Conservation (phyloP, 2,888 invertebrate genomes). For the Acanthoscelides obtectus region DNA sequence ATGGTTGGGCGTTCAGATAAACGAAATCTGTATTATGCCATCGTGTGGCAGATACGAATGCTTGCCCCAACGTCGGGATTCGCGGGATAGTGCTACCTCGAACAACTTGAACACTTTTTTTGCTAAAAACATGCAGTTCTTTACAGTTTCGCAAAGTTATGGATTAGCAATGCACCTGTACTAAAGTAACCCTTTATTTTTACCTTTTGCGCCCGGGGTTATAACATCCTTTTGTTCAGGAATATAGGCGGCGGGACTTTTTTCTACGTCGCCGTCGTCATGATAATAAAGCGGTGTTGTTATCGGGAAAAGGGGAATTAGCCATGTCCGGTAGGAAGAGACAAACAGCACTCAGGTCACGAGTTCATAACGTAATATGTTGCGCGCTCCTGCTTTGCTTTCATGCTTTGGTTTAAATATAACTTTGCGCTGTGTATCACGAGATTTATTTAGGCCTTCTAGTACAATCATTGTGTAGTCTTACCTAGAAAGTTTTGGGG, state of each 20-base stretch:
- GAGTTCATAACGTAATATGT: conserved; percentile 25
- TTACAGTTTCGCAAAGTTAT: too few species aligned
- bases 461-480: too few species aligned
- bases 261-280: neutral
- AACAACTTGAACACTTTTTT: too few species aligned
- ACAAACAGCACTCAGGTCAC: conserved; percentile 30
- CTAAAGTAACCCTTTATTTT: neutral
- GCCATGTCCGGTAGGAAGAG: conserved; percentile 24
- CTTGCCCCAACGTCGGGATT: too few species aligned
- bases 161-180: neutral
- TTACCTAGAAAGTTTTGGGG: too few species aligned
- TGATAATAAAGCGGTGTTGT: neutral
- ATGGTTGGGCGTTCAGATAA: too few species aligned
- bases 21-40: too few species aligned
- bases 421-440: conserved; percentile 7
- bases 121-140: too few species aligned
- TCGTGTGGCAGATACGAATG: too few species aligned
- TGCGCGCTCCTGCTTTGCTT: neutral
- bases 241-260: neutral
- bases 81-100: too few species aligned
- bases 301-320: conserved; percentile 17
- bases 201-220: neutral
- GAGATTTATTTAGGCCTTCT: neutral
- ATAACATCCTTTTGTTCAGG: neutral
- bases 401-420: conserved; percentile 21